These are phyloP conservation scores for Nibea albiflora DNA, from an alignment of 2,113 vertebrate species.

Conservation along the genomic window DNA sequence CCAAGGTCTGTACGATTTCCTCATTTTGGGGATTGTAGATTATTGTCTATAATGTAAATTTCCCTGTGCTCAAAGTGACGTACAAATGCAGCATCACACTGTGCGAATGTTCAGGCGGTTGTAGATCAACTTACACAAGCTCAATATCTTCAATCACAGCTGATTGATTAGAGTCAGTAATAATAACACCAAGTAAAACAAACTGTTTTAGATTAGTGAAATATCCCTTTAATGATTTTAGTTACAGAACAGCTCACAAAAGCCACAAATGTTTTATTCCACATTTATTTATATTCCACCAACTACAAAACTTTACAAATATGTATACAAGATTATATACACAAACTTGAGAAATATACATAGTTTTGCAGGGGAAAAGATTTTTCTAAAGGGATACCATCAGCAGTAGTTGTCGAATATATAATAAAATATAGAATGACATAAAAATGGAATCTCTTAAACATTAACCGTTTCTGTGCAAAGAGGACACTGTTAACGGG, in stretches of 20 bases:
- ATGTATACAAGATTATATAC: conserved; percentile 77
- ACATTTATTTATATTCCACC: too few species aligned
- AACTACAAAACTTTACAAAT: conserved; percentile 77
- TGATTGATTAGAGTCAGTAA: too few species aligned
- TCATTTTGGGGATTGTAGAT: not conserved
- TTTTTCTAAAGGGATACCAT: conserved; percentile 36
- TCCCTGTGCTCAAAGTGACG: not conserved
- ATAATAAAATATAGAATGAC: conserved; percentile 32
- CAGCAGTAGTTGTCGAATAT: conserved; percentile 19
- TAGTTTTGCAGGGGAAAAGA: conserved; percentile 30
- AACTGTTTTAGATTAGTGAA: not conserved
- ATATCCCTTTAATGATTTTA: conserved; percentile 58
- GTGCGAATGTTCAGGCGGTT: too few species aligned
- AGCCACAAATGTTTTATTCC: conserved; percentile 19
- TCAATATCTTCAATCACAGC: too few species aligned
- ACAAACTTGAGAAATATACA: conserved; percentile 63
- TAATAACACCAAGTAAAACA: not conserved
- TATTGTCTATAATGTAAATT: not conserved
- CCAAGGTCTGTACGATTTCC: not conserved
- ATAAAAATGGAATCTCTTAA: conserved; percentile 34
- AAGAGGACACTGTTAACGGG: not conserved
- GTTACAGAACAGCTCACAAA: conserved; percentile 29
- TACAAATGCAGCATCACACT: not conserved
- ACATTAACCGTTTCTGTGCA: conserved; percentile 48
- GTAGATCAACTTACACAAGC: too few species aligned